Evolutionary conservation across 2,113 vertebrate species (phyloP).

Genomic region (Dipodomys stephensi): DNA sequence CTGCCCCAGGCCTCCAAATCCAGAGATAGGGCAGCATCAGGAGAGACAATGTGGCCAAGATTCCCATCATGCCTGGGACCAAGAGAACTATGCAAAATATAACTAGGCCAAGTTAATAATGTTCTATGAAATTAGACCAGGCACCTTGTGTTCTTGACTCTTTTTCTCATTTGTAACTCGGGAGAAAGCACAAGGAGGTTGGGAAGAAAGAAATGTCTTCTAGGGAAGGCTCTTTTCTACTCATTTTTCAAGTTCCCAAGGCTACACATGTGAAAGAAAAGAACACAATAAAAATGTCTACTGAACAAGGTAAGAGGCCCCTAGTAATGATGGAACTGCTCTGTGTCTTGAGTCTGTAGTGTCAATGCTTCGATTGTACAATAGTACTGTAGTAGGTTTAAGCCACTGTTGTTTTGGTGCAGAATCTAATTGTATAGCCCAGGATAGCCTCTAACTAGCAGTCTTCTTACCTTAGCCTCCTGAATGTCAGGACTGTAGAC

Average conservation of each 20-base stretch:
- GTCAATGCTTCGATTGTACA: not conserved
- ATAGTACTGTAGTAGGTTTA: not conserved
- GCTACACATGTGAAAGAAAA: not conserved
- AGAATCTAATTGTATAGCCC: not conserved
- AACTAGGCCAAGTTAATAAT: not conserved
- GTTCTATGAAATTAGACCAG: not conserved
- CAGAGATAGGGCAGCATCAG: not conserved
- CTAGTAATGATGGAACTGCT: too few species aligned
- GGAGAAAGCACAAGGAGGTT: not conserved
- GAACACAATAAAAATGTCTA: not conserved
- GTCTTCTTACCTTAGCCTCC: not conserved
- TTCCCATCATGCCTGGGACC: not conserved
- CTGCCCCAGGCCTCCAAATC: not conserved
- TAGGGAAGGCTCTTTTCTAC: not conserved
- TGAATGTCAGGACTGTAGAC: not conserved
- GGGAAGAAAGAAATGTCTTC: not conserved
- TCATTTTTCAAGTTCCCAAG: not conserved
- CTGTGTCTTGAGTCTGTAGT: too few species aligned
- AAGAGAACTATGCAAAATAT: not conserved
- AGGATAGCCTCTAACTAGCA: not conserved
- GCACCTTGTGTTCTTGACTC: accelerated
- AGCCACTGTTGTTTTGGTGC: not conserved
- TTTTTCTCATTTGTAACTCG: not conserved
- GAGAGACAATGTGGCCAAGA: not conserved
- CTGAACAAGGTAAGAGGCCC: not conserved